phyloP scores from a whole-genome alignment of 2,113 vertebrate genomes.

The Apus apus region DNA sequence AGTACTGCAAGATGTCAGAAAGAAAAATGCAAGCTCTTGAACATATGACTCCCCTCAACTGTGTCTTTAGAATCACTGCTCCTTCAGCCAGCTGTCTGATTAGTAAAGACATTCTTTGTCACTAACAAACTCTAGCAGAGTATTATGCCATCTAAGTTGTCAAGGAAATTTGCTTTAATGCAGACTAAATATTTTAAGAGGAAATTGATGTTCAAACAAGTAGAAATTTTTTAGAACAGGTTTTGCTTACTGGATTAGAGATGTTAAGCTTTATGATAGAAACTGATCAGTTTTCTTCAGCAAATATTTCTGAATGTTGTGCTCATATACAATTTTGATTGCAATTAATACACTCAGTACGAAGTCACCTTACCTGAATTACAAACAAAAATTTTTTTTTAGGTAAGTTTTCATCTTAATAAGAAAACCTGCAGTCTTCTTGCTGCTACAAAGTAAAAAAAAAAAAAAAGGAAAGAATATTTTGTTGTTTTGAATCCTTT shows the following conservation, averaged over 20 bases:
- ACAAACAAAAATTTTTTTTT: background rate
- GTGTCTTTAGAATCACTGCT: slow-evolving; percentile 5
- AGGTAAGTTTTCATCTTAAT: background rate
- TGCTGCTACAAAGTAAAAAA: background rate
- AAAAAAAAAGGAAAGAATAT: too few relatives aligned
- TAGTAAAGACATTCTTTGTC: slow-evolving; percentile 20
- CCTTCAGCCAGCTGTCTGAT: slow-evolving; percentile 18
- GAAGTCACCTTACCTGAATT: background rate
- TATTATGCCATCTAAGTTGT: background rate
- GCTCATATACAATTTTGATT: background rate
- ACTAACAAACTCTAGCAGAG: slow-evolving; percentile 27
- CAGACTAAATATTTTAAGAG: slow-evolving; percentile 30
- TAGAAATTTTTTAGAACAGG: background rate
- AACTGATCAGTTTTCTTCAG: background rate
- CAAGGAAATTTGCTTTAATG: slow-evolving; percentile 41
- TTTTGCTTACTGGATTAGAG: background rate
- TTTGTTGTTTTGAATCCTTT: background rate
- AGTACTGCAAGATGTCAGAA: slow-evolving; percentile 5
- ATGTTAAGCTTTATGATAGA: background rate
- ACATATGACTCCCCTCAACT: background rate
- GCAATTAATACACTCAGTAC: background rate
- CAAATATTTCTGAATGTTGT: background rate
- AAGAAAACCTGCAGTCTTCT: background rate
- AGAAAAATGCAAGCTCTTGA: background rate
- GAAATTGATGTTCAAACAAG: slow-evolving; percentile 21